Evolutionary conservation across 30 jellyfish, hydroid and myxozoan species (phyloP).

Genomic region (Pseudorhiza aurosa): DNA sequence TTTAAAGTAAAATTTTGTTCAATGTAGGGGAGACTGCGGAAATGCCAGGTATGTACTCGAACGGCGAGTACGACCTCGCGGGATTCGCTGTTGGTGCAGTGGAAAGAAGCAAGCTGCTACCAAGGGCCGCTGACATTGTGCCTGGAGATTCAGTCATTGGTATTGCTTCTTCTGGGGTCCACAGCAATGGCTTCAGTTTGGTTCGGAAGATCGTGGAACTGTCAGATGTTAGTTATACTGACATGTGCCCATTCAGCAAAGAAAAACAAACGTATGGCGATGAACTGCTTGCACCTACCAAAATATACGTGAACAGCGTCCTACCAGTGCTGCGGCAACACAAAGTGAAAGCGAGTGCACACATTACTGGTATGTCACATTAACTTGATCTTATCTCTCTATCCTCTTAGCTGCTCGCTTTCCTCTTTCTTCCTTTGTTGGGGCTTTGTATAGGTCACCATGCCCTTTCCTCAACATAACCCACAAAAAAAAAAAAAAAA

Average conservation of each 20-base stretch:
- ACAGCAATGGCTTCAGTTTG: conserved; percentile 96
- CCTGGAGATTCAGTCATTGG: conserved; percentile 94
- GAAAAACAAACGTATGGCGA: conserved; percentile 66
- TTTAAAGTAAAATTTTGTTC: background rate
- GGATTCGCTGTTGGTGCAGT: conserved; percentile 99
- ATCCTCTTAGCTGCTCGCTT: no score
- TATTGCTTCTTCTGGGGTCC: conserved; percentile 93
- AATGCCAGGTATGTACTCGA: conserved; percentile 94
- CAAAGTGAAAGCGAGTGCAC: conserved; percentile 88
- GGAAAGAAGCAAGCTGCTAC: conserved; percentile 62
- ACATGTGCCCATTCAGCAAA: conserved; percentile 79
- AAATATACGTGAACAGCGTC: conserved; percentile 76
- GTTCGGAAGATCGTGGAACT: conserved; percentile 79
- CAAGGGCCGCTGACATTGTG: conserved; percentile 38
- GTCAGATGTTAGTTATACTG: conserved; percentile 36
- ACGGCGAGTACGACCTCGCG: conserved; percentile 88
- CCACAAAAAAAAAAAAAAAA: no score
- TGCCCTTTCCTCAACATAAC: no score
- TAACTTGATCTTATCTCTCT: no score
- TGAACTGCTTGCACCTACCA: conserved; percentile 87
- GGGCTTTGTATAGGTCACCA: no score
- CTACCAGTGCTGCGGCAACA: conserved; percentile 77
- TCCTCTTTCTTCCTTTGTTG: no score
- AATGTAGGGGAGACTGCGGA: conserved; percentile 94
- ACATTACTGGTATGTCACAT: conserved; percentile 90